phyloP scores from a whole-genome alignment of 2,888 invertebrate species.

The Amphipoea oculea region DNA sequence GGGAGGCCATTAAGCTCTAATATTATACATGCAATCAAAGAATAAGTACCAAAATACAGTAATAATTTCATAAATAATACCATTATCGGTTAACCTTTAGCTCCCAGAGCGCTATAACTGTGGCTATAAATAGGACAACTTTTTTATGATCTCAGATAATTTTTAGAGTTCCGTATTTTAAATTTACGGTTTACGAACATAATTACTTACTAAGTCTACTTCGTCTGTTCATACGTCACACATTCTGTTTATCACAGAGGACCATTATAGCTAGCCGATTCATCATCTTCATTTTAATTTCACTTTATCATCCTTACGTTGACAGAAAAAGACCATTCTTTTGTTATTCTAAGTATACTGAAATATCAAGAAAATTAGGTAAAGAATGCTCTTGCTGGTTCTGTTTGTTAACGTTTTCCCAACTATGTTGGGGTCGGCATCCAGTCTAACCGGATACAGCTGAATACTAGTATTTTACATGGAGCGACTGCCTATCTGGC shows the following conservation, averaged over 20 bases:
- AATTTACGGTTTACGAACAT: neutral
- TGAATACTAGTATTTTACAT: too few species aligned
- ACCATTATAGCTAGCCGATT: neutral
- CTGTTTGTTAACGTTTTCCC: too few species aligned
- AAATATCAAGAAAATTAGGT: neutral
- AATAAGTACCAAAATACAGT: neutral
- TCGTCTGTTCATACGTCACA: neutral
- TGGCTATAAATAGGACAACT: slow-evolving; percentile 25
- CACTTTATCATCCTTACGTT: neutral
- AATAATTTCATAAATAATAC: slow-evolving; percentile 12
- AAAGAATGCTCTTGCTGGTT: neutral
- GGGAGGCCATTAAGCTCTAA: neutral
- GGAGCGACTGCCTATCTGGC: too few species aligned
- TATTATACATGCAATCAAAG: slow-evolving; percentile 2
- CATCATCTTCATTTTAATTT: neutral
- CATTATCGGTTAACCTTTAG: slow-evolving; percentile 33
- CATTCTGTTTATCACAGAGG: neutral
- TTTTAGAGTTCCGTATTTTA: neutral
- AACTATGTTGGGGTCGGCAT: too few species aligned
- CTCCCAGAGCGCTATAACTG: neutral
- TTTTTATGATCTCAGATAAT: neutral
- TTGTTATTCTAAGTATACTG: neutral
- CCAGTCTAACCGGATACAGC: too few species aligned
- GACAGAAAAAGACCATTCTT: neutral
- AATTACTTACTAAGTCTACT: neutral